Evolutionary conservation across 2,797 vertebrate genomes (phyloP).

Genomic region (Phyllotis vaccarum): DNA sequence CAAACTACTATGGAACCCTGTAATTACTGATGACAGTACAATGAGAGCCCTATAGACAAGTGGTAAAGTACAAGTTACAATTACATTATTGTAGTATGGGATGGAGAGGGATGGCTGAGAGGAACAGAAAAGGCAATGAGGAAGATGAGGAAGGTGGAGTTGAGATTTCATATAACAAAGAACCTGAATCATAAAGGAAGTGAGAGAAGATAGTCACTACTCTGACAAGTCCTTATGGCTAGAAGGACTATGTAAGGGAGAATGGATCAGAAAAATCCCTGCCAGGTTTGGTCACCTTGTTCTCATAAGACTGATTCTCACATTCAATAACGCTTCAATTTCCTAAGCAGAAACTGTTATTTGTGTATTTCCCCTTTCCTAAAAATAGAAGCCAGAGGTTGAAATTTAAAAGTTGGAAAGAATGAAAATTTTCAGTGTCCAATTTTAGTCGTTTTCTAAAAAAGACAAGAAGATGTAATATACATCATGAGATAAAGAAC

Average conservation of each 20-base stretch:
- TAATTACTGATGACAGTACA: not conserved
- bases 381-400: not conserved
- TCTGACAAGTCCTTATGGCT: not conserved
- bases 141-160: not conserved
- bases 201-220: not conserved
- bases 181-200: not conserved
- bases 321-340: not conserved
- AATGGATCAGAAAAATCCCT: not conserved
- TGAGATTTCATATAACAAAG: not conserved
- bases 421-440: not conserved
- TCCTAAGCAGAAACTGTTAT: not conserved
- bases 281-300: not conserved
- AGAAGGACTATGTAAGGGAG: not conserved
- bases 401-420: not conserved
- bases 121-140: no score
- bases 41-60: not conserved
- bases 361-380: not conserved
- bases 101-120: not conserved
- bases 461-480: not conserved
- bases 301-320: not conserved
- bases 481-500: not conserved
- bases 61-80: not conserved
- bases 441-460: not conserved
- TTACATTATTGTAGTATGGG: not conserved
- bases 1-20: not conserved